Conservation (phyloP, 2,888 invertebrate species). For the Scaptomyza polygonia region DNA sequence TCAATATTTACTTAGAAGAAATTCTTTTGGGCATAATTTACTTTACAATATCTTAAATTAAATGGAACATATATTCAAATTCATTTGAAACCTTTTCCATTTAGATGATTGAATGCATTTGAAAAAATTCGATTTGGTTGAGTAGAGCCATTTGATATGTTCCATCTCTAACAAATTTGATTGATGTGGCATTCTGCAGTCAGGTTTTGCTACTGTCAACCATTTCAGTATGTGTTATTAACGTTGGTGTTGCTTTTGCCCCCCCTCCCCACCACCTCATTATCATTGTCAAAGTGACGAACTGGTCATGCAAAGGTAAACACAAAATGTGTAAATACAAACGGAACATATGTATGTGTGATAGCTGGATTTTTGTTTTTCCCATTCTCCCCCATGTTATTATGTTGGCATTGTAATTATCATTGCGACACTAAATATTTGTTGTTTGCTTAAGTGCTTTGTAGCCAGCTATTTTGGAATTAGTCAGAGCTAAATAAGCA, state of each 20-base stretch:
- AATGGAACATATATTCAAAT: too few species aligned
- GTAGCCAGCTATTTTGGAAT: slow-evolving; percentile 13
- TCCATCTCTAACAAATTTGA: slow-evolving; percentile 61
- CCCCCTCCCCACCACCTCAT: too few species aligned
- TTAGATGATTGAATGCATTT: neutral
- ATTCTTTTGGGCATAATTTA: too few species aligned
- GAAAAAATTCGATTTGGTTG: slow-evolving; percentile 1
- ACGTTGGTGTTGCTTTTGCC: too few species aligned
- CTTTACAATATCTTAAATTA: too few species aligned
- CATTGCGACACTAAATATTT: slow-evolving; percentile 78
- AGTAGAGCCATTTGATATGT: neutral
- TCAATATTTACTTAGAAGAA: too few species aligned
- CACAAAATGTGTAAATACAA: slow-evolving; percentile 77
- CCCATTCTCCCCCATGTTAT: neutral
- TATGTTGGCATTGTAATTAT: slow-evolving; percentile 75
- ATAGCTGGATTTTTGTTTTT: slow-evolving; percentile 1
- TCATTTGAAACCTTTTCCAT: too few species aligned
- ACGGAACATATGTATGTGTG: slow-evolving; percentile 48
- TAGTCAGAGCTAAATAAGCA: slow-evolving; percentile 13
- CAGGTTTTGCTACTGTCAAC: slow-evolving; percentile 73
- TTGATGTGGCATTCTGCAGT: slow-evolving; percentile 64
- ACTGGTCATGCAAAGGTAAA: slow-evolving; percentile 79
- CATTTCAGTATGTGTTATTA: slow-evolving; percentile 50
- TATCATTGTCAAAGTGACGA: slow-evolving; percentile 80
- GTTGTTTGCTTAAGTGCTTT: slow-evolving; percentile 77